Percentiles rank a stretch among this genome's conserved stretches.
phyloP scores from a whole-genome alignment of 2,888 invertebrate species.

The Callimorpha dominula region DNA sequence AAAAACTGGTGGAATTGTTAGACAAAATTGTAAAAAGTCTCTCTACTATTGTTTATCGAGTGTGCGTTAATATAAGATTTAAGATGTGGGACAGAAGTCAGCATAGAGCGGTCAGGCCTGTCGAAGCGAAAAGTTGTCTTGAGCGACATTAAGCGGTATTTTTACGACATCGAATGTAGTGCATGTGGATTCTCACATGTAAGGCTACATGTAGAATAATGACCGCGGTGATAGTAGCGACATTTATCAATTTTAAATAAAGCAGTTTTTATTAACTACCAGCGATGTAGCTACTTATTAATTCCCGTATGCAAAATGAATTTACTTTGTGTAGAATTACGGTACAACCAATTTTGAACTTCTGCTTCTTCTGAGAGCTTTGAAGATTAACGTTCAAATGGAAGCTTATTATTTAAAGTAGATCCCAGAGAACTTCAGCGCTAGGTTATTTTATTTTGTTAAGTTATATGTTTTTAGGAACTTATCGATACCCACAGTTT shows the following conservation, averaged over 20 bases:
- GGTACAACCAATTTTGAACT: neutral
- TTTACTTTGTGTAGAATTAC: neutral
- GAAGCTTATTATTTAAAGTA: neutral
- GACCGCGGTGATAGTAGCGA: neutral
- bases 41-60: neutral
- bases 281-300: neutral
- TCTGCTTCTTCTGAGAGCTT: neutral
- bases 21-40: neutral
- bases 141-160: conserved; percentile 15
- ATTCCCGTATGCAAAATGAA: neutral
- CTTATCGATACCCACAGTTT: too few relatives aligned
- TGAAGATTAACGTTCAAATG: neutral
- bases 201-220: conserved; percentile 6
- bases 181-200: conserved; percentile 9
- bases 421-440: neutral
- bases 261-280: neutral
- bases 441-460: neutral
- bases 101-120: conserved; percentile 7
- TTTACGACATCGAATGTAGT: conserved; percentile 16
- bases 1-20: conserved; percentile 3
- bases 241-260: neutral
- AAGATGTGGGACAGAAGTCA: conserved; percentile 4
- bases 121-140: conserved; percentile 13
- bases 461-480: too few relatives aligned
- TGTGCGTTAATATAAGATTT: neutral